A percentile compares a stretch with the other conserved stretches of the same genome.
Evolutionary conservation across 2,888 invertebrate genomes (phyloP).

Genomic region (Melitaea athalia): DNA sequence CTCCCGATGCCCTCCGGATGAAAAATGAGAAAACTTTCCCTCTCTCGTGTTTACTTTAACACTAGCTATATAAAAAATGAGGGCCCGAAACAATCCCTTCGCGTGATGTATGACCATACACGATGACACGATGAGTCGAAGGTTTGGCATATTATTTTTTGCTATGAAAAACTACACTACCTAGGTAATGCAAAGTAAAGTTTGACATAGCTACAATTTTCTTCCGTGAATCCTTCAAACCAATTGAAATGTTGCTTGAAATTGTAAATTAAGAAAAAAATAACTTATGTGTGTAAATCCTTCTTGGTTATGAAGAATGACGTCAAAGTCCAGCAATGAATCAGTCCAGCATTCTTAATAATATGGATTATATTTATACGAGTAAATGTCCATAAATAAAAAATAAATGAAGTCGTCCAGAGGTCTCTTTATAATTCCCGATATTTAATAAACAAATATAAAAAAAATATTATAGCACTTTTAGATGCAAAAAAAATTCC

Average conservation of each 20-base stretch:
- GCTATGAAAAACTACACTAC: slow-evolving; percentile 5
- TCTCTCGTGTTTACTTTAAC: slow-evolving; percentile 70
- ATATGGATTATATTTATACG: too few relatives aligned
- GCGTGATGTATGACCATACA: slow-evolving; percentile 48
- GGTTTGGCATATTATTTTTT: slow-evolving; percentile 36
- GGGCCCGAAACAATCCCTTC: slow-evolving; percentile 52
- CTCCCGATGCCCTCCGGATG: slow-evolving; percentile 61
- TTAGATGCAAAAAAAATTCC: slow-evolving; percentile 18
- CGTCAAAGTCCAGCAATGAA: too few relatives aligned
- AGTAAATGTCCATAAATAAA: too few relatives aligned
- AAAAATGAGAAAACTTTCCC: slow-evolving; percentile 78
- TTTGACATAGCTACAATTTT: neutral
- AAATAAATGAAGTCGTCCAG: neutral
- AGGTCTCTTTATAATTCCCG: neutral
- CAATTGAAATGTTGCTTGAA: too few relatives aligned
- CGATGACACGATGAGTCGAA: too few relatives aligned
- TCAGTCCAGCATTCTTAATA: too few relatives aligned
- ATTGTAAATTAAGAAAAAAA: too few relatives aligned
- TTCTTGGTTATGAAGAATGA: too few relatives aligned
- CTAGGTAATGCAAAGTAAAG: neutral
- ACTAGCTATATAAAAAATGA: slow-evolving; percentile 70
- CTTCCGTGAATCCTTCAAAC: too few relatives aligned
- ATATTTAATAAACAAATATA: neutral
- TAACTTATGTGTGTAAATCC: too few relatives aligned
- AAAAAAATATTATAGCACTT: slow-evolving; percentile 9